These are phyloP conservation scores for Acleris sparsana DNA, from an alignment of 2,888 invertebrate genomes.

Conservation along the genomic window DNA sequence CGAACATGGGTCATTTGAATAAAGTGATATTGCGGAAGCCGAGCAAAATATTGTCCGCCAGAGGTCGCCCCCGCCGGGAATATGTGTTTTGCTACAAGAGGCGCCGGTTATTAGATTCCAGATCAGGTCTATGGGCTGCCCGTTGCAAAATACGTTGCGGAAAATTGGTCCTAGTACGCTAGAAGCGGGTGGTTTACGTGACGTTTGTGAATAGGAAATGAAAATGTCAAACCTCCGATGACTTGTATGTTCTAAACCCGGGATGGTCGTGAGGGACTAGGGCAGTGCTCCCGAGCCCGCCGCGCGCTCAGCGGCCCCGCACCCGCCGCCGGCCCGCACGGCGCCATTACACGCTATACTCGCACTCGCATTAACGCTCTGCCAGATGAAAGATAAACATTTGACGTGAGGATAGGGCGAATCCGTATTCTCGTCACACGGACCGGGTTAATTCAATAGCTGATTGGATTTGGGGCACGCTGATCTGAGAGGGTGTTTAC, in stretches of 20 bases:
- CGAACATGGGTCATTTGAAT: conserved; percentile 79
- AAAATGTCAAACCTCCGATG: too few relatives aligned
- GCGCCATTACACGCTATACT: conserved; percentile 68
- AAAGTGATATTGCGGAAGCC: conserved; percentile 76
- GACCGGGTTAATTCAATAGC: conserved; percentile 82
- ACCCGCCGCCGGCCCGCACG: conserved; percentile 43
- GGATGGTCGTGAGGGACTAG: background rate
- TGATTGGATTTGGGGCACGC: conserved; percentile 82
- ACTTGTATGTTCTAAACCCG: background rate
- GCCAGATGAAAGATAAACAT: conserved; percentile 82
- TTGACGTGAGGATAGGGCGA: conserved; percentile 77
- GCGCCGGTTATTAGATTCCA: conserved; percentile 68
- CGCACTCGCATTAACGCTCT: conserved; percentile 74
- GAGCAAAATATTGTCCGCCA: conserved; percentile 79
- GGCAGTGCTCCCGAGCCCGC: conserved; percentile 4
- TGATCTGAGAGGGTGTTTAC: conserved; percentile 68
- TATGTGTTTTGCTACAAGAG: conserved; percentile 70
- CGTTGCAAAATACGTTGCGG: background rate
- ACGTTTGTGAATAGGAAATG: too few relatives aligned
- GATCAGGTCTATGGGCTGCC: conserved; percentile 41
- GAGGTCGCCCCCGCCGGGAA: conserved; percentile 64
- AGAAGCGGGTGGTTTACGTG: too few relatives aligned
- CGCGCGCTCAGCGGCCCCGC: conserved; percentile 61
- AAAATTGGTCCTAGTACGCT: background rate
- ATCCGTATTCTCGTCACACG: conserved; percentile 82